These are phyloP conservation scores for Cantharis rustica DNA, from an alignment of 2,888 invertebrate species.

Conservation along the genomic window DNA sequence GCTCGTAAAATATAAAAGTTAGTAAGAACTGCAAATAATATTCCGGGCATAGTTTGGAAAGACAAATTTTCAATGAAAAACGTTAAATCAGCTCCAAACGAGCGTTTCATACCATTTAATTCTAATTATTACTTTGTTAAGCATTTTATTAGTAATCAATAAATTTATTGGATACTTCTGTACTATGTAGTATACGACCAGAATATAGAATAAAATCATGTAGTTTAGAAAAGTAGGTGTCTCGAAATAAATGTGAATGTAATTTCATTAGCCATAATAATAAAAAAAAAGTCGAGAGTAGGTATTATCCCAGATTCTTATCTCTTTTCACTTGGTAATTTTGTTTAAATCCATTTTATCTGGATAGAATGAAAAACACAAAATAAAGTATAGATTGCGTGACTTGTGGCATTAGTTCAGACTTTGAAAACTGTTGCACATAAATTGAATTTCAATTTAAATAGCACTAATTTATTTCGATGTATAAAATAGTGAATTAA, in stretches of 20 bases:
- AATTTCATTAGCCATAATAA: background rate
- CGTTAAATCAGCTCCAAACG: background rate
- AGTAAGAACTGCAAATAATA: background rate
- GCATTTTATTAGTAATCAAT: background rate
- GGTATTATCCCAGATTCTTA: background rate
- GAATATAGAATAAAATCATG: background rate
- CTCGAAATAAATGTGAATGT: background rate
- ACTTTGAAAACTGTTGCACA: slow-evolving; percentile 1
- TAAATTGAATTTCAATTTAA: slow-evolving; percentile 3
- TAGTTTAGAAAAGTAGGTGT: background rate
- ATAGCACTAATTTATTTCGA: background rate
- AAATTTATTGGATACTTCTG: background rate
- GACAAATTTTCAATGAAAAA: background rate
- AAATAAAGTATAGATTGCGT: background rate
- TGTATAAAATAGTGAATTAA: background rate
- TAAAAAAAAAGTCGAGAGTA: background rate
- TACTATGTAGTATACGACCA: background rate
- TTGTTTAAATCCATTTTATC: background rate
- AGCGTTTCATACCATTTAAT: background rate
- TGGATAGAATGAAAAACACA: background rate
- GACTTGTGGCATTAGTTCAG: background rate
- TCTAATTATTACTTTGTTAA: background rate
- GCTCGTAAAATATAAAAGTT: background rate
- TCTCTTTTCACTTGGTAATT: background rate
- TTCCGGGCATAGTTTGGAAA: background rate